Base-by-base conservation (phyloP, 2,888 invertebrate species). In the Dasypolia templi region DNA sequence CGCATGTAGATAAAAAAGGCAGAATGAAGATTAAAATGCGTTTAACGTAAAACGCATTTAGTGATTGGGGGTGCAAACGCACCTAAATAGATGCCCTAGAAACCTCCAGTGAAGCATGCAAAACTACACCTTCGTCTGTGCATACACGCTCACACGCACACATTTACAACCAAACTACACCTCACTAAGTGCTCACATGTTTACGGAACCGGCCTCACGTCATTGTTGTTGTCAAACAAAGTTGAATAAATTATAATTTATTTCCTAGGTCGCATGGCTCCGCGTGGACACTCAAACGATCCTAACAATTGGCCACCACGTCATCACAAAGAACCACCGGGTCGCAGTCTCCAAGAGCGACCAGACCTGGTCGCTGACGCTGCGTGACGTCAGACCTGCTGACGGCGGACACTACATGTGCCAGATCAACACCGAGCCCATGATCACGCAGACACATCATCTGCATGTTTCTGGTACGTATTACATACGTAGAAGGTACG, bases 261-360 rank as follows among this genome's bases (percentile, higher is more conserved):
- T 55, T 71, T 49, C 44, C 12, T 95, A 98, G 98, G 98, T 98
- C 86, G 98, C 98, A 84, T 98, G 98, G 98, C 96, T 98, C 83
- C 97, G 98, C 81, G 98, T 98, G 84, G 98, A 98, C 94, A 98
- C 98, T 61, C 98, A 98, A 93, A 98, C 98, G n/a, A 98, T 98
- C 88, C 96, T 98, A 86, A 98, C 98, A 59, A 98, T 98, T 90
- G 98, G 98, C 86, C 97, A 97, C 89, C 98, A 98, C 94, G 98
- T 98, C 90, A 98, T 98, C 92, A 98, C 98, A 79, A 98, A 98
- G 95, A 98, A 98, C 96, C 98, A 98, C 93, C 97, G 98, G 81
- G 98, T 98, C 88, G 97, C 97, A 44, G 97, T 98, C 86, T 97
- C 97, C 75, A 97, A 97, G 90, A 97, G 97, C 72, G 98, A 98